Base-by-base conservation (phyloP, 2,113 vertebrate genomes). In the Edolisoma coerulescens region DNA sequence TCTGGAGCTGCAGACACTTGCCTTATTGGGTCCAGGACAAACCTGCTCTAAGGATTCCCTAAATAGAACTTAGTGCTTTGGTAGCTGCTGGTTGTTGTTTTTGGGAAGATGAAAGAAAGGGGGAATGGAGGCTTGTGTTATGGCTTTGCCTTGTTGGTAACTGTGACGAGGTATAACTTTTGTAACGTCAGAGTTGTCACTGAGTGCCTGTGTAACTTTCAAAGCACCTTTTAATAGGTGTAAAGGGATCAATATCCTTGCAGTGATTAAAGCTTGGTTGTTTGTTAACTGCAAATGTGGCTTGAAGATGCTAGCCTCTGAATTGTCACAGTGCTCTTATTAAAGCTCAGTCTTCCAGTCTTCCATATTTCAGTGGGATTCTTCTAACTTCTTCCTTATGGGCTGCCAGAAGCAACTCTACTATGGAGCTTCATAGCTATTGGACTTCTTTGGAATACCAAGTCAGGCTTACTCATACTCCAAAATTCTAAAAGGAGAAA, bases 1-100 rank as follows among this genome's bases (percentile, higher is more conserved):
- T 97, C 86, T 95, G 93, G 94, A 96, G 94, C 94, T 97, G 97
- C 95, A 96, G 94, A 96, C 96, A 95, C 95, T 97, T 96, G 96
- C 84, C 78, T 87, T 89, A 65, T 44, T 88, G 83, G 90, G 93
- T 68, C 61, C 81, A 92, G 81, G 93, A 93, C 75, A 95, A 94
- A 65, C 78, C 82, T 74, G 56, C 89, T 91, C 39, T 53, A 53
- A 91, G 54, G 92, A 87, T 92, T 87, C 87, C n/a, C 76, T 83
- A 59, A 81, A 70, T 14, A 84, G 92, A 89, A 71, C 26, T 56
- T 80, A 91, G 93, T 53, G 73, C 75, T 88, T 91, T 68, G 83
- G 87, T 61, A 54, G 60, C 16, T 64, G 67, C 80, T 53, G 61
- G 83, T 71, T 71, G 79, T 63, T 94, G 79, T 16, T 92, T 79